phyloP scores from a whole-genome alignment of 2,888 invertebrate genomes.

The Megaustenia siamemsis region DNA sequence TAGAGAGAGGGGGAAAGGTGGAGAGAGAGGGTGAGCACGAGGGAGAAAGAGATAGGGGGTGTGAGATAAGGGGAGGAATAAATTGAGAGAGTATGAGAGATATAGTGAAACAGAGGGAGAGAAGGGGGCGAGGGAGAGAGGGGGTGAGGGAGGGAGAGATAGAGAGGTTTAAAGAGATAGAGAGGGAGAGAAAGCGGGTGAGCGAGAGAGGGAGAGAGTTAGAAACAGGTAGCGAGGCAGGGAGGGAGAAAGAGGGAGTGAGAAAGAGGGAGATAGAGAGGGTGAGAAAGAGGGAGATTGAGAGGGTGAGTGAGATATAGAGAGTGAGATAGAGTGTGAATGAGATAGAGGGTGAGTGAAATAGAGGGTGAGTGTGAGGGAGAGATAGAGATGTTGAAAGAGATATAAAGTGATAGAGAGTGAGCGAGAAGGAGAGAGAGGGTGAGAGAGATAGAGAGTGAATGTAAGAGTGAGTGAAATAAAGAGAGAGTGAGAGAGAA shows the following conservation, averaged over 20 bases:
- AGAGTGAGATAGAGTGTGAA: neutral
- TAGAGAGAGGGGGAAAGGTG: neutral
- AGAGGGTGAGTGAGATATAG: neutral
- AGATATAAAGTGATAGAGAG: conserved; percentile 13
- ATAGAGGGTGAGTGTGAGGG: neutral
- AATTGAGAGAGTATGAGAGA: neutral
- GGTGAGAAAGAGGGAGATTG: neutral
- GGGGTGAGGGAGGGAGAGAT: neutral
- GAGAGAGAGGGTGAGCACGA: neutral
- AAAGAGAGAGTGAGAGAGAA: neutral
- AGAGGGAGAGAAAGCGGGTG: neutral
- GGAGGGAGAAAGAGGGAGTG: neutral
- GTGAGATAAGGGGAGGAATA: neutral
- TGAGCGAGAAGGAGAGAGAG: neutral
- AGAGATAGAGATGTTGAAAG: neutral
- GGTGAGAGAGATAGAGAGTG: neutral
- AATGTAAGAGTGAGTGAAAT: too few species aligned
- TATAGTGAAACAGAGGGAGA: neutral
- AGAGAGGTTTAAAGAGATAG: neutral
- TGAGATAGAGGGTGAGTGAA: neutral
- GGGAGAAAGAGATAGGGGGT: neutral
- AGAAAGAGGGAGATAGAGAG: neutral
- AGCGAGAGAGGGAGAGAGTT: neutral
- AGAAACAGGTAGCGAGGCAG: neutral
- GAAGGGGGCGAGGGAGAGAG: neutral